Conservation (phyloP, 2,113 vertebrate species). For the Nyctibius bracteatus region DNA sequence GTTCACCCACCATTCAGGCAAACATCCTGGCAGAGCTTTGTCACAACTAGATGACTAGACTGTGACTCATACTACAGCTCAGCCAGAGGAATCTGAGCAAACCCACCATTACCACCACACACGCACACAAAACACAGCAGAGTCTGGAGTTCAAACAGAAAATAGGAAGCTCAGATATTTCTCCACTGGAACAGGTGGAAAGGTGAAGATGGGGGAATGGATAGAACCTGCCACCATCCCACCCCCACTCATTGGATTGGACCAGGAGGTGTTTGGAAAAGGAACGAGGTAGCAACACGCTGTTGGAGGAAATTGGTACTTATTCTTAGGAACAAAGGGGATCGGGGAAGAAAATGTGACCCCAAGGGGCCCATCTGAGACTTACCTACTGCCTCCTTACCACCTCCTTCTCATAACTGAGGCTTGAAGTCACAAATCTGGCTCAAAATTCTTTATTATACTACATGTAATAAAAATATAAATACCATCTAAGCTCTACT, state of each 20-base stretch:
- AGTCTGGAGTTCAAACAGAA: background rate
- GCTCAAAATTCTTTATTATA: background rate
- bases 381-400: background rate
- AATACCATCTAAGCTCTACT: background rate
- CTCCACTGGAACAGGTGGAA: background rate
- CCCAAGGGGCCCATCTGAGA: background rate
- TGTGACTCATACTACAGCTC: background rate
- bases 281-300: background rate
- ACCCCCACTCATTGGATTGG: background rate
- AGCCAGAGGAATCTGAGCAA: background rate
- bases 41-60: background rate
- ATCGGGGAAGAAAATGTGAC: background rate
- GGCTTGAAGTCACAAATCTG: background rate
- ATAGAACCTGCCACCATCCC: background rate
- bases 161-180: background rate
- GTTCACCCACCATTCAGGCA: fast-evolving
- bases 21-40: background rate
- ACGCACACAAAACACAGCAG: background rate
- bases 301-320: background rate
- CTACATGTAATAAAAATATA: background rate
- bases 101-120: background rate
- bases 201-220: background rate
- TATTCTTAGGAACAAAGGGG: background rate
- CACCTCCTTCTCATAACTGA: background rate
- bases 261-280: background rate